phyloP scores from a whole-genome alignment of 2,888 invertebrate genomes.

The Drosophila heteroneura region DNA sequence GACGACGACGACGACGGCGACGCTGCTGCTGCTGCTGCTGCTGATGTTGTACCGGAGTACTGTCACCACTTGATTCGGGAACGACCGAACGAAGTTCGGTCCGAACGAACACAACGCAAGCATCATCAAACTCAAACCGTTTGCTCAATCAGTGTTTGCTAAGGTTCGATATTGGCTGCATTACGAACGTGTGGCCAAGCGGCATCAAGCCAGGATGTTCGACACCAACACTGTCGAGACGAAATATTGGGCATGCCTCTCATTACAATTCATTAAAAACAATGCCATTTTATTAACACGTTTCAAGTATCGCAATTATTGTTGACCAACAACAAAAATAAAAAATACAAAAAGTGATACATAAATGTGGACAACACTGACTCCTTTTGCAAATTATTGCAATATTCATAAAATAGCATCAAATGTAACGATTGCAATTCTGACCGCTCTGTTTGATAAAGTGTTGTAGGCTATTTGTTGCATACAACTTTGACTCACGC shows the following conservation, averaged over 20 bases:
- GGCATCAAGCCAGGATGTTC: neutral
- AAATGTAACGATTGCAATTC: neutral
- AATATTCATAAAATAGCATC: no score
- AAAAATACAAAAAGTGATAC: neutral
- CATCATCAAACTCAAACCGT: constrained; percentile 20
- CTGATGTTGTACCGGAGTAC: constrained; percentile 35
- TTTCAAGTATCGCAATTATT: neutral
- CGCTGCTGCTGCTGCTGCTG: constrained; percentile 32
- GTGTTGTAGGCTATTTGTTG: constrained; percentile 33
- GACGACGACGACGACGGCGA: constrained; percentile 46
- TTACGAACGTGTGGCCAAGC: neutral
- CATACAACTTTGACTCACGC: constrained; percentile 34
- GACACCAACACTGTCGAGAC: constrained; percentile 33
- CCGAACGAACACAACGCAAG: constrained; percentile 20
- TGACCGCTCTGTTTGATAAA: constrained; percentile 31
- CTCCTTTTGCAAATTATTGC: neutral
- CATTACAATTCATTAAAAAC: neutral
- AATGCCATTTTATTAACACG: neutral
- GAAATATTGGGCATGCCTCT: constrained; percentile 40
- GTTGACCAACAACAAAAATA: neutral
- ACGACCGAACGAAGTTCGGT: constrained; percentile 1
- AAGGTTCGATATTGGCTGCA: neutral
- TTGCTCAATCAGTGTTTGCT: neutral
- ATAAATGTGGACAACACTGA: neutral
- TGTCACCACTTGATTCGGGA: constrained; percentile 12